These are phyloP conservation scores for Holocentrus rufus DNA, from an alignment of 2,797 vertebrate species.

Conservation along the genomic window DNA sequence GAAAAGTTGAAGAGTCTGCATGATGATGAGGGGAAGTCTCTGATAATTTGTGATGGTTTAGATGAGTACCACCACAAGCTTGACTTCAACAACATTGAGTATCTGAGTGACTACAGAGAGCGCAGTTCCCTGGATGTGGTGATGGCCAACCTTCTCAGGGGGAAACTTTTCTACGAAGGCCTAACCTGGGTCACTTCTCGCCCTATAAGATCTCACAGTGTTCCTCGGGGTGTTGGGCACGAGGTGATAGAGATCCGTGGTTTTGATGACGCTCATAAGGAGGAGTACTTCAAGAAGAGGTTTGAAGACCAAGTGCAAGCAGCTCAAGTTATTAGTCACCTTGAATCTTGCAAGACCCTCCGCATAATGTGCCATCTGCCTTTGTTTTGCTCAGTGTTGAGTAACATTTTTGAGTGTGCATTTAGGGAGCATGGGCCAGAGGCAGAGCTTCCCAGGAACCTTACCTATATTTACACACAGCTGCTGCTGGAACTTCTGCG, in stretches of 20 bases:
- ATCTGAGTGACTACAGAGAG: slow-evolving; percentile 44
- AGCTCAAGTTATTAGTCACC: slow-evolving; percentile 61
- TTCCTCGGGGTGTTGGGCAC: slow-evolving; percentile 69
- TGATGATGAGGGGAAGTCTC: slow-evolving; percentile 52
- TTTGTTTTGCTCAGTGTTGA: slow-evolving; percentile 73
- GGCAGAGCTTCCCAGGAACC: slow-evolving; percentile 60
- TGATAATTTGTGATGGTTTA: slow-evolving; percentile 82
- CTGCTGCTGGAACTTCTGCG: slow-evolving; percentile 66
- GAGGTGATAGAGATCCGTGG: slow-evolving; percentile 74
- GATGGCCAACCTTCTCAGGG: slow-evolving; percentile 79
- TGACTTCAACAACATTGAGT: slow-evolving; percentile 66
- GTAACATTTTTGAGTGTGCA: slow-evolving; percentile 53
- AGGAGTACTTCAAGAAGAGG: slow-evolving; percentile 76
- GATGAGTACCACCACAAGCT: slow-evolving; percentile 74
- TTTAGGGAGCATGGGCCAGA: slow-evolving; percentile 38
- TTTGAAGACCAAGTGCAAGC: slow-evolving; percentile 71
- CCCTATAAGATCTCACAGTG: slow-evolving; percentile 27
- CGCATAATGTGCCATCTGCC: slow-evolving; percentile 84
- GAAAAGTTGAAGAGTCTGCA: slow-evolving; percentile 56
- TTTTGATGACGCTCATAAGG: slow-evolving; percentile 71
- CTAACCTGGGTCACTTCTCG: slow-evolving; percentile 67
- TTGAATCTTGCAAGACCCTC: slow-evolving; percentile 74
- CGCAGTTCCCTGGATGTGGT: slow-evolving; percentile 51
- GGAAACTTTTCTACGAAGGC: slow-evolving; percentile 60
- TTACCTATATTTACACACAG: slow-evolving; percentile 80